Percentiles rank a stretch among this genome's conserved stretches.
These are phyloP conservation scores for Luidia sarsii DNA, from an alignment of 53 echinoderm and acorn worm species.

Conservation along the genomic window DNA sequence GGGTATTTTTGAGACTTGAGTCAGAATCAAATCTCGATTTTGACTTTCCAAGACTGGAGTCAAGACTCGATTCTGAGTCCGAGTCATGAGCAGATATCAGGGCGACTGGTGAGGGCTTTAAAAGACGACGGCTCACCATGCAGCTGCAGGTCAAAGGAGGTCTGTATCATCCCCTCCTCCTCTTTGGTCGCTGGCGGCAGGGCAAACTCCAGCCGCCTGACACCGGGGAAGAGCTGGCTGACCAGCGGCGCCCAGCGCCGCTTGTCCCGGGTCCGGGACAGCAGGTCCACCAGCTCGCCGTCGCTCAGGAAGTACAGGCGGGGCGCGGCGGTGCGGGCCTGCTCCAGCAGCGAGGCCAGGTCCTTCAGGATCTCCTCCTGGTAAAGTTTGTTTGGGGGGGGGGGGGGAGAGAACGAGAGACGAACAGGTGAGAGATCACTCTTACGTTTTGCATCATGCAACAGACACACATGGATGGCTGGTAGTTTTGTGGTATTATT, in stretches of 20 bases:
- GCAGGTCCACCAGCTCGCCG: constrained; percentile 76
- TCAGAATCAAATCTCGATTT: no score
- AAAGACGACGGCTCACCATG: constrained; percentile 91
- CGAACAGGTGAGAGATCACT: no score
- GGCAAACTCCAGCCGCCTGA: constrained; percentile 65
- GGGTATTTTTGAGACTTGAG: no score
- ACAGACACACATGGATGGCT: no score
- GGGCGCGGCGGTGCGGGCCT: constrained; percentile 72
- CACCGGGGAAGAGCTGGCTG: constrained; percentile 77
- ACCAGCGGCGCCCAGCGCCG: constrained; percentile 77
- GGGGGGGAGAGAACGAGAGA: no score
- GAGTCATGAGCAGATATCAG: no score
- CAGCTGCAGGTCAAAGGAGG: constrained; percentile 80
- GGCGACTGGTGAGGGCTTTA: no score
- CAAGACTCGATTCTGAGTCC: not conserved
- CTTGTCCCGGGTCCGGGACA: constrained; percentile 71
- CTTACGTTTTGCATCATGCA: no score
- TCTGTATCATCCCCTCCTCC: constrained; percentile 44
- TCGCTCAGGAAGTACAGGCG: constrained; percentile 91
- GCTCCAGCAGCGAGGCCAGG: constrained; percentile 59
- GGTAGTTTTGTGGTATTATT: no score
- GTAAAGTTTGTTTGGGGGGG: no score
- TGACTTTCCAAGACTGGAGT: no score
- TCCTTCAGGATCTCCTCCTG: constrained; percentile 84
- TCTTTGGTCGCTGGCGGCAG: constrained; percentile 57